Percentiles rank a stretch among this genome's conserved stretches.
These are phyloP conservation scores for Clanis bilineata DNA, from an alignment of 2,888 invertebrate genomes.

Conservation along the genomic window DNA sequence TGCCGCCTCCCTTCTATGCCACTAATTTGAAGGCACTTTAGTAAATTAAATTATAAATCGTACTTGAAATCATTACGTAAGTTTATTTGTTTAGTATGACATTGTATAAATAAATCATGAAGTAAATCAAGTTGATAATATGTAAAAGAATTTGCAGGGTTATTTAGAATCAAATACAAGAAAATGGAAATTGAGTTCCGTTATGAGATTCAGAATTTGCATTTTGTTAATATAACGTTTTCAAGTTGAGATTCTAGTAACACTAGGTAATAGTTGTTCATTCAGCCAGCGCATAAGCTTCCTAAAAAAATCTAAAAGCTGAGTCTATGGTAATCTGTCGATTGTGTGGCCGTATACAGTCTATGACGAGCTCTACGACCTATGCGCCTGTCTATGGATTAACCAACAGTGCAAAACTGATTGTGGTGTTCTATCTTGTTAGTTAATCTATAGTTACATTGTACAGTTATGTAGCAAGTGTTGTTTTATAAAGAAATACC, in stretches of 20 bases:
- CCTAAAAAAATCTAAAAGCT: constrained; percentile 69
- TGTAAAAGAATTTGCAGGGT: too few relatives aligned
- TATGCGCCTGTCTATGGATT: constrained; percentile 22
- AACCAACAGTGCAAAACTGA: constrained; percentile 23
- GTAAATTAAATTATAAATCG: too few relatives aligned
- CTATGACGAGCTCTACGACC: constrained; percentile 31
- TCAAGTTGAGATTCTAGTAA: neutral
- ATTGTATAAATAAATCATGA: too few relatives aligned
- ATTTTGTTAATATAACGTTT: too few relatives aligned
- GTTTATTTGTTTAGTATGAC: too few relatives aligned
- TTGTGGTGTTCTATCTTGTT: constrained; percentile 18
- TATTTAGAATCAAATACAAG: too few relatives aligned
- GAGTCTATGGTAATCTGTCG: constrained; percentile 51
- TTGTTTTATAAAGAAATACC: neutral
- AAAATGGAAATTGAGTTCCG: too few relatives aligned
- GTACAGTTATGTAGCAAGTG: constrained; percentile 5
- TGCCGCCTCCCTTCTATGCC: too few relatives aligned
- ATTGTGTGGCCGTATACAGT: constrained; percentile 28
- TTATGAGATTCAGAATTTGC: too few relatives aligned
- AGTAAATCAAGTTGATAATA: too few relatives aligned
- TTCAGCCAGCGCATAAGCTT: constrained; percentile 39
- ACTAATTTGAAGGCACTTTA: too few relatives aligned
- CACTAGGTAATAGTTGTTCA: neutral
- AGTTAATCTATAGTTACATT: constrained; percentile 21
- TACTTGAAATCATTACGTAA: too few relatives aligned